Evolutionary conservation across 1,140 invertebrate genomes (phyloP), one percentile per base, ranked within the genome.

Genomic region (Gryon sp.): DNA sequence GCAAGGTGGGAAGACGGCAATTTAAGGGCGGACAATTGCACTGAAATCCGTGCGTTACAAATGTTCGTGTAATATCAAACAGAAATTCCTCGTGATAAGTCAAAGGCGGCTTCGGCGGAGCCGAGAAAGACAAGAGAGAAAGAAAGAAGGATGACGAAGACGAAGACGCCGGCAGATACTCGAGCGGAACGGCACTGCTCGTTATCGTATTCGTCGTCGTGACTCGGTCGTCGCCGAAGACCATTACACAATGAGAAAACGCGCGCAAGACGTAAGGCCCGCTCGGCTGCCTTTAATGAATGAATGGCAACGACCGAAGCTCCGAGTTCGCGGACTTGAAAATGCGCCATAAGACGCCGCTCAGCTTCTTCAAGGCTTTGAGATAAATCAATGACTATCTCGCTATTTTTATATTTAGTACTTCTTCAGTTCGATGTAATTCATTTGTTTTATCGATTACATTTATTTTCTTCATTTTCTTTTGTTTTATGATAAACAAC

Each of bases 301-400:
- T 62, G 72, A 76, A 68, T 69, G 73, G 32, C 73, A 76, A 76
- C 73, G 73, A 76, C 73, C 73, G 73, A 69, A 55, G 38, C n/a
- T 1, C 62, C 38, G 46, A 75, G 73, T 76, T 76, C 73, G 63
- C 57, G 73, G 40, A 63, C 63, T 63, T 76, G 73, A 76, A 68
- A 76, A 62, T 36, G 55, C 28, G 40, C 48, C 55, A 55, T 63
- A 66, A 74, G 60, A 66, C 32, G 52, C 26, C 52, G 32, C 34
- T 48, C 68, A 43, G 48, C 26, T 20, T 55, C 41, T 20, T 12
- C 11, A 16, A n/a, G n/a, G n/a, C n/a, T n/a, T n/a, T n/a, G n/a
- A n/a, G n/a, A n/a, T n/a, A n/a, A n/a, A n/a, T n/a, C n/a, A n/a
- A n/a, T n/a, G n/a, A n/a, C n/a, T n/a, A n/a, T n/a, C n/a, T n/a